Percentiles rank a stretch among this genome's conserved stretches.
These are phyloP conservation scores for Philonicus albiceps DNA, from an alignment of 2,888 invertebrate genomes.

Conservation along the genomic window DNA sequence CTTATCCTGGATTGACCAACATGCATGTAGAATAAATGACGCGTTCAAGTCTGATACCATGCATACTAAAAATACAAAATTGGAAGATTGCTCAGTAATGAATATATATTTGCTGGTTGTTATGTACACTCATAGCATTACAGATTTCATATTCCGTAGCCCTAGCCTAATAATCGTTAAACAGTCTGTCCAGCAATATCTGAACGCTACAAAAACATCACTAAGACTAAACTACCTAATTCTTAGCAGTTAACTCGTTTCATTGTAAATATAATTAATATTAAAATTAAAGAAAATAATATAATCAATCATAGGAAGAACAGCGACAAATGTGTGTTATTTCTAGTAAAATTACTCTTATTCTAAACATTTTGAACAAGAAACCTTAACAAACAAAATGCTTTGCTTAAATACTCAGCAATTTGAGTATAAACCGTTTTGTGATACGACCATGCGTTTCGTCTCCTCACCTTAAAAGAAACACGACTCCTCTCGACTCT, in stretches of 20 bases:
- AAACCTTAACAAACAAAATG: not conserved
- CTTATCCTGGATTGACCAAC: no score
- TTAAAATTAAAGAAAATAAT: not conserved
- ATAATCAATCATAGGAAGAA: not conserved
- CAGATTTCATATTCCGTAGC: not conserved
- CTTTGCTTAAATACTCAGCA: not conserved
- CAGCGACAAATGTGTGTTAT: not conserved
- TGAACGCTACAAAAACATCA: not conserved
- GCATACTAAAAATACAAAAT: not conserved
- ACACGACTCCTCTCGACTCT: not conserved
- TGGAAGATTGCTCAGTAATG: not conserved
- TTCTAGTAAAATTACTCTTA: not conserved
- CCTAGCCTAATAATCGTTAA: not conserved
- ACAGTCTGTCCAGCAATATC: not conserved
- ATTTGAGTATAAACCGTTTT: not conserved
- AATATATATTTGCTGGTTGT: not conserved
- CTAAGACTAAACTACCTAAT: not conserved
- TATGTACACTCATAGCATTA: not conserved
- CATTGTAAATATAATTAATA: not conserved
- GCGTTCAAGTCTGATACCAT: no score
- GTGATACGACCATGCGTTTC: not conserved
- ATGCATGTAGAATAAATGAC: no score
- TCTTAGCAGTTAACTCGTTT: not conserved
- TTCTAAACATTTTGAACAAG: not conserved
- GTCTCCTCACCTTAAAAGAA: not conserved